Evolutionary conservation across 2,113 vertebrate genomes (phyloP), one percentile per base, ranked within the genome.

Genomic region (Ivindomyrus marchei): DNA sequence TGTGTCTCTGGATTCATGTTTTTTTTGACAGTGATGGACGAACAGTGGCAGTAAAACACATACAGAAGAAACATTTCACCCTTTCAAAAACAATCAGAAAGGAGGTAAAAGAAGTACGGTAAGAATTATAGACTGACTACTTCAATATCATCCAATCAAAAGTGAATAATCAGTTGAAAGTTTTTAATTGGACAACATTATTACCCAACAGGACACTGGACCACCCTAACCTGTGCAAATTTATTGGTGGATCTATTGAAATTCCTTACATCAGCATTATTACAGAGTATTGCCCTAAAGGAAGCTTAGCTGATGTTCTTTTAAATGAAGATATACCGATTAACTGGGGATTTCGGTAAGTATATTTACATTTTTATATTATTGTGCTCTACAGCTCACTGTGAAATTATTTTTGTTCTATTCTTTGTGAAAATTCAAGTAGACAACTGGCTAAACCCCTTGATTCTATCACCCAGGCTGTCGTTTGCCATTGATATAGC

Each of bases 31-130:
- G 96, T 90, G 95, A 96, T 90, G 95, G 95, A 42, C 94, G 94
- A 90, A 92, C 91, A 0, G 95, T 96, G 45, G 95, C 94, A 31
- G 94, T 96, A n/a, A 96, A 96, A 89, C 92, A 94, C 90, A 93
- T 96, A 88, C 94, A 95, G 45, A 93, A 95, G 91, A 96, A 96
- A 93, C 92, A 96, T 66, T 96, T 96, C 88, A 92, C 94, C 2
- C 92, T 96, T 8, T 93, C 94, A 13, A 96, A 96, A 93, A 94
- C 92, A 36, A 94, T 96, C 90, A 93, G 96, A 89, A 96, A 94
- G 93, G 95, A 97, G 91, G 95, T 96, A 74, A 96, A 96, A 91
- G 95, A 96, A 91, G 95, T 96, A 2, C 93, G 96, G 95, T 96
- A 90, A 90, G 92, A 7, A 45, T 17, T 58, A 85, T 27, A 62